Percentiles rank a stretch among this genome's conserved stretches.
These are phyloP conservation scores for Notiomystis cincta DNA, from an alignment of 2,113 vertebrate species.

Conservation along the genomic window DNA sequence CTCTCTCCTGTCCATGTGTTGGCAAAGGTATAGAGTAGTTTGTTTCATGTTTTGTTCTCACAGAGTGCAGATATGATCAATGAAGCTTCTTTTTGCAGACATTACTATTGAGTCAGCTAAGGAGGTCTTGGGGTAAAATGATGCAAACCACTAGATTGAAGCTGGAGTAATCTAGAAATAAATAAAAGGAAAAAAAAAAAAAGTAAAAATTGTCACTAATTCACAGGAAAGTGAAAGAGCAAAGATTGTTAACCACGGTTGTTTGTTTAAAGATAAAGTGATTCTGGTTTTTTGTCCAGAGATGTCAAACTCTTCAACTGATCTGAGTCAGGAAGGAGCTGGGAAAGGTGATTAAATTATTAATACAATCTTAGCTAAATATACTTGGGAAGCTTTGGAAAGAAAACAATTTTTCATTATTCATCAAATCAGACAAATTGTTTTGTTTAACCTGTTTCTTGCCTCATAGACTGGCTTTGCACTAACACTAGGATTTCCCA, in stretches of 20 bases:
- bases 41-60: background rate
- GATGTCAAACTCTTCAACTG: background rate
- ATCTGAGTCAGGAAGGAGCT: background rate
- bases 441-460: background rate
- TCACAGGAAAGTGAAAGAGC: background rate
- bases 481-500: background rate
- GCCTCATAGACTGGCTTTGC: background rate
- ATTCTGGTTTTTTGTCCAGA: rapidly evolving
- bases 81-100: background rate
- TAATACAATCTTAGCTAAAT: background rate
- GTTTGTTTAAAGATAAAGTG: background rate
- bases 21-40: background rate
- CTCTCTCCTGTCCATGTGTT: background rate
- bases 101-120: background rate
- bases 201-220: background rate
- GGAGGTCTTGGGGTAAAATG: background rate
- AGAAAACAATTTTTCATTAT: background rate
- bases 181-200: too few relatives aligned
- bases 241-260: background rate
- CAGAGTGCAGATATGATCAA: background rate
- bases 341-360: background rate
- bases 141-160: background rate
- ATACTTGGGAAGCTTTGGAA: background rate
- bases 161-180: background rate
- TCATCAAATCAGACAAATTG: background rate